phyloP scores from a whole-genome alignment of 2,888 invertebrate genomes.

The Lymantria monacha region DNA sequence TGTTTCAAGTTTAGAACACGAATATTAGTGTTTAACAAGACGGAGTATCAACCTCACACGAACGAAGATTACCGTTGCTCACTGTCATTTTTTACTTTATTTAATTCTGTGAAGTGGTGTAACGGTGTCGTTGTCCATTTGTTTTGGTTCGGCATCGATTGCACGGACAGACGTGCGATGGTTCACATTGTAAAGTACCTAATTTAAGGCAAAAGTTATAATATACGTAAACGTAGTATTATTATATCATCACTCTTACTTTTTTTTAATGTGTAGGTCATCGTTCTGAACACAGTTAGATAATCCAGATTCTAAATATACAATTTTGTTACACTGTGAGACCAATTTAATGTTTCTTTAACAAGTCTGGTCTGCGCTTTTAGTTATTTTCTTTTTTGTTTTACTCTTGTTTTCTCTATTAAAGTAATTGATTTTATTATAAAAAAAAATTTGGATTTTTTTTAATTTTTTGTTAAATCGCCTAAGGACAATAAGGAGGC shows the following conservation, averaged over 20 bases:
- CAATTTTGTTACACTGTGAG: too few relatives aligned
- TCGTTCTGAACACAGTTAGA: too few relatives aligned
- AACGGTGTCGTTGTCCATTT: conserved; percentile 76
- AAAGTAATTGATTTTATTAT: too few relatives aligned
- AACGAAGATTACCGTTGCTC: conserved; percentile 76
- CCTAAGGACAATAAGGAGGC: too few relatives aligned
- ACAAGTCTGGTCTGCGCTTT: too few relatives aligned
- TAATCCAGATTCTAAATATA: too few relatives aligned
- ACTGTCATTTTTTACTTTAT: conserved; percentile 64
- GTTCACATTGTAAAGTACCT: neutral
- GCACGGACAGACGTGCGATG: neutral
- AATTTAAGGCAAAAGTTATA: neutral
- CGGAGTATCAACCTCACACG: conserved; percentile 59
- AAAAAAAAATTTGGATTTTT: too few relatives aligned
- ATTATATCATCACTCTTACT: conserved; percentile 41
- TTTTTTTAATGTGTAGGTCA: neutral
- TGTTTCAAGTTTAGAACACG: conserved; percentile 35
- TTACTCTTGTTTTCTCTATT: too few relatives aligned
- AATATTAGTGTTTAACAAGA: conserved; percentile 46
- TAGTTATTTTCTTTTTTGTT: too few relatives aligned
- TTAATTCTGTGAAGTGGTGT: conserved; percentile 76
- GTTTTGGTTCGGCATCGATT: conserved; percentile 64
- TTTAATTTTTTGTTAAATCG: too few relatives aligned
- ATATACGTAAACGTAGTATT: conserved; percentile 11
- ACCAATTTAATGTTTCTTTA: too few relatives aligned